Conservation (phyloP, 2,113 vertebrate species). For the Mus pahari region DNA sequence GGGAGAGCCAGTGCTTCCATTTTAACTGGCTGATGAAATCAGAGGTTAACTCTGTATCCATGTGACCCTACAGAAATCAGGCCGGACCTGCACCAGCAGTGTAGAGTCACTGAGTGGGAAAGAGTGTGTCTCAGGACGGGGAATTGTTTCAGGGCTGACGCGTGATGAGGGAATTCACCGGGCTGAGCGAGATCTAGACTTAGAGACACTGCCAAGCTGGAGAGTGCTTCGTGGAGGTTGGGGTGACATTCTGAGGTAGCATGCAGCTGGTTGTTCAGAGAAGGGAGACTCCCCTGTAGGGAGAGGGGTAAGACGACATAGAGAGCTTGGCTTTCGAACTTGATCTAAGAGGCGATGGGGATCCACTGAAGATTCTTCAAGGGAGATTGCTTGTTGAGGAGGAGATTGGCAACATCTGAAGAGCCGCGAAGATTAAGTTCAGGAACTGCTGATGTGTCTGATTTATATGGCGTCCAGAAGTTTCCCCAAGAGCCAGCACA, state of each 20-base stretch:
- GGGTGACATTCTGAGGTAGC: fast-evolving
- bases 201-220: fast-evolving
- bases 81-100: background rate
- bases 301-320: fast-evolving
- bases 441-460: background rate
- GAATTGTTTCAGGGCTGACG: background rate
- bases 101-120: background rate
- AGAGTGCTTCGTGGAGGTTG: background rate
- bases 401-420: background rate
- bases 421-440: background rate
- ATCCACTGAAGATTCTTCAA: background rate
- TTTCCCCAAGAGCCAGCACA: background rate
- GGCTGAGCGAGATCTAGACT: background rate
- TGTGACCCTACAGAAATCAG: background rate
- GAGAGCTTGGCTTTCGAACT: background rate
- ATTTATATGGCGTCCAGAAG: background rate
- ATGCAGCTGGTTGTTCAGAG: background rate
- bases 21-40: fast-evolving
- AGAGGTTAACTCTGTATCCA: background rate
- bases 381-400: background rate
- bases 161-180: background rate
- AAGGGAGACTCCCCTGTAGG: background rate
- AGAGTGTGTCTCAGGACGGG: background rate
- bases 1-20: background rate
- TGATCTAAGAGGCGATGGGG: background rate